phyloP scores from a whole-genome alignment of 2,797 vertebrate species.

The Acrocephalus scirpaceus region DNA sequence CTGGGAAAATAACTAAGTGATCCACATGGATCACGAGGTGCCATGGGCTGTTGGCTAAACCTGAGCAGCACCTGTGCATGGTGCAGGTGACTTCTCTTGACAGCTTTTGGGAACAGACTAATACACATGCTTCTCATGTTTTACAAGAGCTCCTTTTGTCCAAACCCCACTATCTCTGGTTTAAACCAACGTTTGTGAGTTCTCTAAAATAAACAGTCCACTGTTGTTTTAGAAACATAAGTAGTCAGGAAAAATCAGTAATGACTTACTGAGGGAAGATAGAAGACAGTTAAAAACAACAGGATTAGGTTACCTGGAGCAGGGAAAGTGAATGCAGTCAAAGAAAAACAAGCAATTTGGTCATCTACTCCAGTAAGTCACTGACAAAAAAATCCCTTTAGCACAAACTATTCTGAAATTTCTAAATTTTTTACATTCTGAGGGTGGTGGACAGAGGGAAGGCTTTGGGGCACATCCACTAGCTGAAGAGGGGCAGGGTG shows the following conservation, averaged over 20 bases:
- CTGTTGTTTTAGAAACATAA: constrained; percentile 35
- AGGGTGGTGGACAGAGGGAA: neutral
- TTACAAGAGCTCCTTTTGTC: neutral
- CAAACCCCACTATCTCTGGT: neutral
- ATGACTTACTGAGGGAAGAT: neutral
- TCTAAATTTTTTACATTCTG: neutral
- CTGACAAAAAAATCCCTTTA: neutral
- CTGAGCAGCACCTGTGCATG: neutral
- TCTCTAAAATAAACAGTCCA: constrained; percentile 16
- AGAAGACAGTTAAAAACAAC: neutral
- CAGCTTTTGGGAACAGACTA: neutral
- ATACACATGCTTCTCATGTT: rapidly evolving
- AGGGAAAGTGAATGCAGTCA: neutral
- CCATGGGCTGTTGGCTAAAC: neutral
- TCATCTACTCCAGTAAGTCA: neutral
- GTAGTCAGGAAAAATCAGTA: constrained; percentile 7
- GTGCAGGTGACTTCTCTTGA: neutral
- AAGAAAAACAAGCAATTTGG: neutral
- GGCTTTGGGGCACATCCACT: neutral
- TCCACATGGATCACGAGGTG: neutral
- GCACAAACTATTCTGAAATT: neutral
- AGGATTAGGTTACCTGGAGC: constrained; percentile 29
- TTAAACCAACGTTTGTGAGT: neutral
- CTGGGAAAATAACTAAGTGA: neutral
- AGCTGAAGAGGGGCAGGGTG: neutral